Base-by-base conservation (phyloP, 2,888 invertebrate species). In the Podotricha telesiphe region DNA sequence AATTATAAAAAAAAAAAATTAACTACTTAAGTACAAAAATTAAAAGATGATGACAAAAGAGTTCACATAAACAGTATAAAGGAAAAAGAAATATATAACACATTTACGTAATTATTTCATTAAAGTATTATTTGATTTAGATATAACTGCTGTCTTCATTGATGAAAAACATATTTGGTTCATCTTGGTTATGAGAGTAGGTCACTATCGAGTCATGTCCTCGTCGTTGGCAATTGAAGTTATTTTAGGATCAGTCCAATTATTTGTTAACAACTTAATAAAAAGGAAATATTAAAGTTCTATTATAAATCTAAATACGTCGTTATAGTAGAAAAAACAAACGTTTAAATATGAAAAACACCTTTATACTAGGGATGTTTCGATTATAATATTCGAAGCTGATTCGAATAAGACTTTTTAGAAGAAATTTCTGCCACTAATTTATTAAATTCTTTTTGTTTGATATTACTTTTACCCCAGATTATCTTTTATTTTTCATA, bases 191-290 rank as follows among this genome's bases (percentile, higher is more conserved):
- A 69, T 55, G 20, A 67, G 64, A 53, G 50, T 62, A 28, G 68
- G 71, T 68, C 62, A 67, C 53, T 67, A 68, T 65, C 63, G 22
- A 63, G 70, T 68, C 69, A 72, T 47, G 53, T 58, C 65, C 66
- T 68, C 59, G 63, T 68, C 68, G 68, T 65, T 62, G 70, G 67
- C 68, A 73, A 70, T 71, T 65, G 55, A 42, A 53, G 68, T 48
- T 71, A 73, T 73, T 71, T 73, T 71, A 61, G 68, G 68, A 69
- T 69, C 56, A 64, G 67, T 22, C 55, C 68, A 68, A 66, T 73
- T 68, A 70, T 67, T 67, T 69, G 67, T 50, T 66, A 68, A 58
- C 42, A 56, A 42, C 20, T 59, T 67, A 70, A 61, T 51, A 67
- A 67, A 59, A 45, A 59, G 4, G 11, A 55, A 37, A 37, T 34